Conservation (phyloP, 2,797 vertebrate species). For the Avahi laniger region DNA sequence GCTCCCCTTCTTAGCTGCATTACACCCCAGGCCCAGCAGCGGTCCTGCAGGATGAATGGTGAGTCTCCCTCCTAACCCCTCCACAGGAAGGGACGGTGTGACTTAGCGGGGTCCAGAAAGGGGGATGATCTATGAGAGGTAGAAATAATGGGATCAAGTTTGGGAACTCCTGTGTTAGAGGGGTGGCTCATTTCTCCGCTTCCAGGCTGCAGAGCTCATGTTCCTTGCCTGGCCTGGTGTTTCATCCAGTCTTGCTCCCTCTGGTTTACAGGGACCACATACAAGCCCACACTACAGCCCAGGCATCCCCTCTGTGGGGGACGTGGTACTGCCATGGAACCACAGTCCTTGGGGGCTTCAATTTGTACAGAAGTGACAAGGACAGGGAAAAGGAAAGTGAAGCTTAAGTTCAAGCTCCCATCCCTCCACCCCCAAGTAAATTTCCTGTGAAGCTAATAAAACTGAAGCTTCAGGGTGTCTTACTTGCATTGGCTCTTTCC, state of each 20-base stretch:
- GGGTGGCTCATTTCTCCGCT: background rate
- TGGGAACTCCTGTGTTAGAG: background rate
- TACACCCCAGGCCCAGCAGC: fast-evolving
- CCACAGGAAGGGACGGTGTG: background rate
- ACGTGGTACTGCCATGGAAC: background rate
- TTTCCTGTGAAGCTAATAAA: background rate
- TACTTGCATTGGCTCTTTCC: background rate
- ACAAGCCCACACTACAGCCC: background rate
- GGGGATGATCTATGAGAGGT: background rate
- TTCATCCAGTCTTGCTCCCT: background rate
- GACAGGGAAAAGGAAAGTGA: background rate
- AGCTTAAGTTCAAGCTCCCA: background rate
- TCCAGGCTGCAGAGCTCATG: background rate
- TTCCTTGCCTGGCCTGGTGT: background rate
- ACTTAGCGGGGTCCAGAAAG: background rate
- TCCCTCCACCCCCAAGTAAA: too few relatives aligned
- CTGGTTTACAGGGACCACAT: background rate
- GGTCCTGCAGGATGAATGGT: background rate
- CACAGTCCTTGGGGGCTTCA: background rate
- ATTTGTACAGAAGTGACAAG: background rate
- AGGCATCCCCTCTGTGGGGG: background rate
- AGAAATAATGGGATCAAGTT: background rate
- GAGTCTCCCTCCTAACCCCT: background rate
- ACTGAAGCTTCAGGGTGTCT: background rate
- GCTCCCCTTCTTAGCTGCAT: background rate